Evolutionary conservation across 2,888 invertebrate species (phyloP).

Genomic region (Drosophila melanocephala): DNA sequence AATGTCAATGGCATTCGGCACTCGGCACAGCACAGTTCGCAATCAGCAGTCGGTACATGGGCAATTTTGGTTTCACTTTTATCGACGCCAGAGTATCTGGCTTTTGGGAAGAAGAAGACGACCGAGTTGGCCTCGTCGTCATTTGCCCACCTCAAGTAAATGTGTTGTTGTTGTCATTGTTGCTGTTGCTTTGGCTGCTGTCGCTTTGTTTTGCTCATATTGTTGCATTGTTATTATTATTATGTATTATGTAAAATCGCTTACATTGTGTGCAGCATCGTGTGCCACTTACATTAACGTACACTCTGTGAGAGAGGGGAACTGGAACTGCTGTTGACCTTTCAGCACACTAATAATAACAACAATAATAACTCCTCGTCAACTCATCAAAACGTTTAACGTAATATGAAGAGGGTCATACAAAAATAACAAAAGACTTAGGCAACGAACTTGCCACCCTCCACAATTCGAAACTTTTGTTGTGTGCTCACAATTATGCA

Average conservation of each 20-base stretch:
- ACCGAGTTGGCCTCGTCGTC: conserved; percentile 46
- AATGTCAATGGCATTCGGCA: conserved; percentile 81
- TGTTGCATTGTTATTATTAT: conserved; percentile 69
- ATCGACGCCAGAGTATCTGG: conserved; percentile 74
- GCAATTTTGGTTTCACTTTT: conserved; percentile 83
- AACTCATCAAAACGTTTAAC: conserved; percentile 49
- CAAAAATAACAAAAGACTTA: conserved; percentile 75
- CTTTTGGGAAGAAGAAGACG: conserved; percentile 62
- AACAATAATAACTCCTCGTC: conserved; percentile 33
- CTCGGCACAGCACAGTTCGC: conserved; percentile 14
- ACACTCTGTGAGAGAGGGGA: conserved; percentile 1
- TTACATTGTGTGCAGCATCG: conserved; percentile 69
- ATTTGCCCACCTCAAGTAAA: conserved; percentile 67
- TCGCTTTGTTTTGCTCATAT: conserved; percentile 59
- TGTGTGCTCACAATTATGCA: conserved; percentile 60
- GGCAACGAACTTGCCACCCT: conserved; percentile 69
- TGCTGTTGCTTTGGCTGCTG: conserved; percentile 29
- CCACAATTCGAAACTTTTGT: conserved; percentile 24
- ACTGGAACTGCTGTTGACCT: conserved; percentile 72
- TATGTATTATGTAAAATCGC: conserved; percentile 72
- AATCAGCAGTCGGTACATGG: conserved; percentile 41
- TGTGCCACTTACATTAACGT: conserved; percentile 65
- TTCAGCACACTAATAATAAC: conserved; percentile 48
- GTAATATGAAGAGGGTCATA: conserved; percentile 53
- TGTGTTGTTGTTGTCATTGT: conserved; percentile 48